Base-by-base conservation (phyloP, 2,113 vertebrate genomes). In the Zosterops lateralis region DNA sequence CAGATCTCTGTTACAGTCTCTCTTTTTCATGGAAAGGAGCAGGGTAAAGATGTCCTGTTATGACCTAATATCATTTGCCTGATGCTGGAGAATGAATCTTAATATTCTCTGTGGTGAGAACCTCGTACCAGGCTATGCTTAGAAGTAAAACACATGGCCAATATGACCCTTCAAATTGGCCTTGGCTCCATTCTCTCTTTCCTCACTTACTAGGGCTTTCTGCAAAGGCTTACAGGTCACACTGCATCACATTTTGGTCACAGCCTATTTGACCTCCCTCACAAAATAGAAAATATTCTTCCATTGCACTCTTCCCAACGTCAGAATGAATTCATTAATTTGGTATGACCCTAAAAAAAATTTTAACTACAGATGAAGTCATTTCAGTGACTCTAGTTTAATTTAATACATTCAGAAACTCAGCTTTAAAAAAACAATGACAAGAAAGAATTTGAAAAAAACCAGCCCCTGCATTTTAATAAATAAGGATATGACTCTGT, bases 361-460 rank as follows among this genome's bases (percentile, higher is more conserved):
- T 58, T 64, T 15, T 70, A 62, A 70, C 34, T 81, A 29, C 25
- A 70, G 36, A 66, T 51, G 3, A 91, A 79, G 71, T 78, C n/a
- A 44, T 6, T 1, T 45, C n/a, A 88, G 12, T 74, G 34, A 86
- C 87, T 70, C 50, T 32, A 82, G 11, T n/a, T 87, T 67, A 47
- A 42, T 58, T 81, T 66, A 76, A 34, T 38, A n/a, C 18, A 57
- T 34, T 62, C 51, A 80, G 42, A 80, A 84, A 84, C 15, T 54
- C 13, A 48, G 10, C 38, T 38, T 12, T 22, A 88, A 53, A 17
- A 31, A 34, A 50, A 57, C 54, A 68, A 62, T 21, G 2, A 44
- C 4, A 57, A 60, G 3, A 44, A 74, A 47, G 2, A 8, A 66
- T 26, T 25, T 2, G 9, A 4, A 0, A 7, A 29, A 34, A 53